Percentiles rank a stretch among this genome's conserved stretches.
Conservation (phyloP, 1,140 invertebrate genomes). For the Agrilus planipennis region DNA sequence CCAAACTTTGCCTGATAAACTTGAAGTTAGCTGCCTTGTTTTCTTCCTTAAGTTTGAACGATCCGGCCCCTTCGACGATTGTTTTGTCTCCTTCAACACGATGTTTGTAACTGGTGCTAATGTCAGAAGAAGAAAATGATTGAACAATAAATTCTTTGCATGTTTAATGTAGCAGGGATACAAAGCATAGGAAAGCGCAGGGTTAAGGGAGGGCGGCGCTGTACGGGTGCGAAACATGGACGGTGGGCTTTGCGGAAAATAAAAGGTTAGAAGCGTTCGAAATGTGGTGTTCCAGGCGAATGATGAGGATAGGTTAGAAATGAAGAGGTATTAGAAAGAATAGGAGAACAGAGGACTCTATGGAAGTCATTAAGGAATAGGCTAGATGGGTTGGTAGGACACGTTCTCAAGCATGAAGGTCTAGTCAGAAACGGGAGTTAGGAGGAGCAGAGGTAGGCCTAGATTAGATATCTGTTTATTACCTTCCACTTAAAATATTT, state of each 20-base stretch:
- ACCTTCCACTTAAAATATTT: slow-evolving; percentile 50
- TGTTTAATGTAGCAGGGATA: neutral
- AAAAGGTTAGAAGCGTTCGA: too few relatives aligned
- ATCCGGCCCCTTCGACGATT: slow-evolving; percentile 58
- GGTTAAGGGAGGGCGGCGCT: neutral
- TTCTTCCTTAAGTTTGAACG: slow-evolving; percentile 50
- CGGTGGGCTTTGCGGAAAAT: too few relatives aligned
- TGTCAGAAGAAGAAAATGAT: slow-evolving; percentile 1
- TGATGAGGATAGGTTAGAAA: slow-evolving; percentile 3
- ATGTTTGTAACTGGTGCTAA: slow-evolving; percentile 50
- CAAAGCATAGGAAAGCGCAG: too few relatives aligned
- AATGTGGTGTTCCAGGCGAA: too few relatives aligned
- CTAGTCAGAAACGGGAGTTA: too few relatives aligned
- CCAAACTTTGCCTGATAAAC: slow-evolving; percentile 49
- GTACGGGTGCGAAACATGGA: too few relatives aligned
- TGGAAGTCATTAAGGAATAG: too few relatives aligned
- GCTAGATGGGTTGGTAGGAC: too few relatives aligned
- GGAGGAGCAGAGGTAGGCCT: too few relatives aligned
- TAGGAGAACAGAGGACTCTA: too few relatives aligned
- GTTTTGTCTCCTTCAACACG: slow-evolving; percentile 57
- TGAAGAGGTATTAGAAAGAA: neutral
- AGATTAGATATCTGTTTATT: neutral
- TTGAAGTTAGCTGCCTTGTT: slow-evolving; percentile 57
- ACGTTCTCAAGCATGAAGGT: too few relatives aligned
- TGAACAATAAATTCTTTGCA: neutral